These are phyloP conservation scores for Caenorhabditis auriculariae DNA, from an alignment of 2,888 invertebrate genomes.

Conservation along the genomic window DNA sequence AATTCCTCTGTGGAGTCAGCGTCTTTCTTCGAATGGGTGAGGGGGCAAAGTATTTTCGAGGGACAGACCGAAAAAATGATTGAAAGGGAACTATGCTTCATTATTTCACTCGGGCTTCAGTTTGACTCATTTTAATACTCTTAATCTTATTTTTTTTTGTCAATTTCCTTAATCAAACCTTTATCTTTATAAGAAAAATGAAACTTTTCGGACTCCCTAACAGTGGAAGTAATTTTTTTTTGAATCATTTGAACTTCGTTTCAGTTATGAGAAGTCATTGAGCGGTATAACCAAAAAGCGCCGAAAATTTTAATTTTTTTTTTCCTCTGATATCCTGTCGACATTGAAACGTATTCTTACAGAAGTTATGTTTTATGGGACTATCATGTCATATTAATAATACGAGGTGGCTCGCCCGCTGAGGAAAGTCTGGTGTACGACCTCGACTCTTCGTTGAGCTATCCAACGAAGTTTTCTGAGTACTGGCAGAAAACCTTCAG, in stretches of 20 bases:
- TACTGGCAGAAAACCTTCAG: conserved; percentile 23
- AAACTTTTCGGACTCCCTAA: no score
- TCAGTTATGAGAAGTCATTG: no score
- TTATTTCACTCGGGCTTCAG: neutral
- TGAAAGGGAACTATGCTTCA: no score
- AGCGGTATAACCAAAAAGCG: no score
- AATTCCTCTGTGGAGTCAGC: conserved; percentile 29
- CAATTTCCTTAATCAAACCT: neutral
- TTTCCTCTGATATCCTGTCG: no score
- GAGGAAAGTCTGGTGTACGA: conserved; percentile 39
- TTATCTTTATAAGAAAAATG: no score
- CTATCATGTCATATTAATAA: conserved; percentile 42
- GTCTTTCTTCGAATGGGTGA: conserved; percentile 4
- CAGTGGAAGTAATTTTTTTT: no score
- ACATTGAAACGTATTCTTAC: conserved; percentile 2
- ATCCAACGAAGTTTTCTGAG: conserved; percentile 14
- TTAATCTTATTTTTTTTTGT: neutral
- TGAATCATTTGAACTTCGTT: no score
- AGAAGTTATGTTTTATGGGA: conserved; percentile 41
- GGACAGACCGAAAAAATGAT: no score
- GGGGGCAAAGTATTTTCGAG: no score
- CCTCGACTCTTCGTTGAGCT: conserved; percentile 24
- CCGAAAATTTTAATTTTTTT: no score
- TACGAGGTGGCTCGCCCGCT: no score
- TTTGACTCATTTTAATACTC: neutral